phyloP scores from a whole-genome alignment of 2,113 vertebrate genomes.

The Ginglymostoma cirratum region DNA sequence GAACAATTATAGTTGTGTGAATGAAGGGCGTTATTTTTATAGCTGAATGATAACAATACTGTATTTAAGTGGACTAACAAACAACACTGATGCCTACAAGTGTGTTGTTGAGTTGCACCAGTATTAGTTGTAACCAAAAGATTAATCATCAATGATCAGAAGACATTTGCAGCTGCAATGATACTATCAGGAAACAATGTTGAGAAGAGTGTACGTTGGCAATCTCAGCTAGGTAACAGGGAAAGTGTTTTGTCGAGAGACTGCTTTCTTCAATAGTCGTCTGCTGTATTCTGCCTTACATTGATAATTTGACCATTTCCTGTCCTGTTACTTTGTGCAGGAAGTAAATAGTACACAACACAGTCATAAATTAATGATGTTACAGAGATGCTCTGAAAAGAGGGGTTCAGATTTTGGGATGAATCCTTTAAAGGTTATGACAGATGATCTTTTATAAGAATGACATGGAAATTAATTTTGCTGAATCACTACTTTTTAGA shows the following conservation, averaged over 20 bases:
- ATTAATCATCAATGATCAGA: background rate
- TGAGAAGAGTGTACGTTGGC: background rate
- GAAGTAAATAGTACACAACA: background rate
- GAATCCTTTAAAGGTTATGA: background rate
- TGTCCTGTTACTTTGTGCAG: too few species aligned
- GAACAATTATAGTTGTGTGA: background rate
- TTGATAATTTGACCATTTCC: background rate
- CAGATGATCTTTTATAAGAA: background rate
- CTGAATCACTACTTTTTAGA: background rate
- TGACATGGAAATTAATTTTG: background rate
- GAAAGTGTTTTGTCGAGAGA: constrained; percentile 3
- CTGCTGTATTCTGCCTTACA: background rate
- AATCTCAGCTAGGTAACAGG: background rate
- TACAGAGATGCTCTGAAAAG: background rate
- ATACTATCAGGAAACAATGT: background rate
- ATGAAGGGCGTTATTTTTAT: background rate
- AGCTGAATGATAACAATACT: too few species aligned
- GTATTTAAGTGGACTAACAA: background rate
- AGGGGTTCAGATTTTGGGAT: background rate
- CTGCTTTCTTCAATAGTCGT: background rate
- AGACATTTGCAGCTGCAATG: background rate
- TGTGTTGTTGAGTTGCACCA: background rate
- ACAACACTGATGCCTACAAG: background rate
- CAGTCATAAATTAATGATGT: background rate
- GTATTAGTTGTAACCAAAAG: background rate